Conservation (phyloP, 2,113 vertebrate genomes). For the Muscicapa adusta region DNA sequence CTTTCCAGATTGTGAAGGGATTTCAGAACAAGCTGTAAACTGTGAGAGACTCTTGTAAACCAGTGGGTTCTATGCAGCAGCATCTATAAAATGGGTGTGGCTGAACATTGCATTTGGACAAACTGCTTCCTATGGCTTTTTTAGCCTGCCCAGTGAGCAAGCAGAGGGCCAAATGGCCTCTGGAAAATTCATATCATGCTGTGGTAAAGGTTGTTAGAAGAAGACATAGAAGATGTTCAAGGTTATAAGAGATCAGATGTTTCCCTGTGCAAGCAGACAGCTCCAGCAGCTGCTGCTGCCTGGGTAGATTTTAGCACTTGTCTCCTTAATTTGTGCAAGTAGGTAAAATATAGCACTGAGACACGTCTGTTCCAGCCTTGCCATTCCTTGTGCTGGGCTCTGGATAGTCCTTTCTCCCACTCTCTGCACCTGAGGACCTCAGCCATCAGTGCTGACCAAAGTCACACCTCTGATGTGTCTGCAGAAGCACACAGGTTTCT, state of each 20-base stretch:
- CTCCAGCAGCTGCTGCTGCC: not conserved
- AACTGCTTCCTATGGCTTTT: not conserved
- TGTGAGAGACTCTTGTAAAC: not conserved
- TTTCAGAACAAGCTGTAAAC: not conserved
- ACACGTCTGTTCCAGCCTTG: not conserved
- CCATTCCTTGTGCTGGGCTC: not conserved
- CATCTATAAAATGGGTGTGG: not conserved
- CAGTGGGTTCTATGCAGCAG: not conserved
- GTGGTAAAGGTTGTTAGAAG: not conserved
- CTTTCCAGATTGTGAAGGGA: not conserved
- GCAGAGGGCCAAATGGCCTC: not conserved
- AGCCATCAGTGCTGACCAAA: not conserved
- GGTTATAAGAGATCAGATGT: not conserved
- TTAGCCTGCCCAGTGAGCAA: not conserved
- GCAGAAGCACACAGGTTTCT: not conserved
- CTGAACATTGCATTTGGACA: not conserved
- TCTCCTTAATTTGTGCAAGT: not conserved
- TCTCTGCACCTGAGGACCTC: not conserved
- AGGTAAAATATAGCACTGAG: not conserved
- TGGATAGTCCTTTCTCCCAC: not conserved
- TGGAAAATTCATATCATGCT: not conserved
- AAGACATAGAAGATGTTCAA: no score
- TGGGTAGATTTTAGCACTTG: not conserved
- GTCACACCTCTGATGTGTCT: fast-evolving
- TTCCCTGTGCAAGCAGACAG: not conserved